phyloP scores from a whole-genome alignment of 2,797 vertebrate genomes.

The Micropoecilia bifurca region DNA sequence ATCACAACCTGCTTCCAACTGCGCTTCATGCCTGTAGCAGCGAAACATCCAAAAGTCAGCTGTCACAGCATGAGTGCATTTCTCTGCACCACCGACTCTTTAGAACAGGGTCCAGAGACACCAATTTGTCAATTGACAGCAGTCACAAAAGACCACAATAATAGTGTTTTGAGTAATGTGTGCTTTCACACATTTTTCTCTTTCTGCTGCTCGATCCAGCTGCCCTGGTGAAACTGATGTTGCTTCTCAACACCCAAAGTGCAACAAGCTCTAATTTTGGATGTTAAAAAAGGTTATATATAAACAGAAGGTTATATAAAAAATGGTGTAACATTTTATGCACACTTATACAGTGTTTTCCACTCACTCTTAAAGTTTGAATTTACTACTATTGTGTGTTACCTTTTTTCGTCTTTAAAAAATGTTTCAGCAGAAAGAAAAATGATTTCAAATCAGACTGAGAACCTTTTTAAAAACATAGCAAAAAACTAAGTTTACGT shows the following conservation, averaged over 20 bases:
- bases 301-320: slow-evolving; percentile 6
- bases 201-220: slow-evolving; percentile 23
- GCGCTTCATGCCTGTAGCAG: slow-evolving; percentile 45
- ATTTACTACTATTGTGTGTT: neutral
- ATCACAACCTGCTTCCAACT: slow-evolving; percentile 41
- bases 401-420: neutral
- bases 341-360: neutral
- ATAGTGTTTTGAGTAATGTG: slow-evolving; percentile 42
- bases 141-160: slow-evolving; percentile 38
- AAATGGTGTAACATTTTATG: neutral
- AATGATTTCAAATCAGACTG: neutral
- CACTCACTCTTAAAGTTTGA: neutral
- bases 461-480: neutral
- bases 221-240: slow-evolving; percentile 9
- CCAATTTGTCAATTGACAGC: slow-evolving; percentile 49
- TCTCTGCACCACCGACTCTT: slow-evolving; percentile 48
- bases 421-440: neutral
- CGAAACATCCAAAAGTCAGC: slow-evolving; percentile 53
- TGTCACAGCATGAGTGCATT: slow-evolving; percentile 29
- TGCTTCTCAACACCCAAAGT: slow-evolving; percentile 10
- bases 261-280: slow-evolving; percentile 19
- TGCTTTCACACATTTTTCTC: slow-evolving; percentile 33
- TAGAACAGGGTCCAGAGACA: slow-evolving; percentile 56
- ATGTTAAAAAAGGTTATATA: slow-evolving; percentile 8
- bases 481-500: neutral